These are phyloP conservation scores for Macrobrachium rosenbergii DNA, from an alignment of 1,140 invertebrate species.

Conservation along the genomic window DNA sequence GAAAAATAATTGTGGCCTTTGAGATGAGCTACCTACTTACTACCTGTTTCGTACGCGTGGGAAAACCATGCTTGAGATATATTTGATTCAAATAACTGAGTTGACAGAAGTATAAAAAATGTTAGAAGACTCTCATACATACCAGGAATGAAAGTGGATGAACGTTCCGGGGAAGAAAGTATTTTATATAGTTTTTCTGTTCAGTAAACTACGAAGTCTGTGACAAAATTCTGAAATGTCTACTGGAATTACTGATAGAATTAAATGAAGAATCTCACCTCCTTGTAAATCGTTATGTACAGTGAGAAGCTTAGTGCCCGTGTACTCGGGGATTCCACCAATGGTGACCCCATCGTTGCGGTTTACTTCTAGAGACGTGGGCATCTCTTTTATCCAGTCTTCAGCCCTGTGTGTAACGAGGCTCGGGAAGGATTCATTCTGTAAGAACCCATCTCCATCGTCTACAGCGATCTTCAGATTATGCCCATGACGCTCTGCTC, in stretches of 20 bases:
- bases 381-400: background rate
- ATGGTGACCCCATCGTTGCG: conserved; percentile 23
- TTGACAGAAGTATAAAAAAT: too few relatives aligned
- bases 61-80: too few relatives aligned
- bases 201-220: too few relatives aligned
- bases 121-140: too few relatives aligned
- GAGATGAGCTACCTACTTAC: too few relatives aligned
- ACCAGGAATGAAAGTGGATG: too few relatives aligned
- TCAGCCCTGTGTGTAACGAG: background rate
- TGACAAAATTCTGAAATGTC: background rate
- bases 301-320: background rate
- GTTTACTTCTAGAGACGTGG: conserved; percentile 6
- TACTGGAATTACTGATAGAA: background rate
- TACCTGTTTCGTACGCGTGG: too few relatives aligned
- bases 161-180: too few relatives aligned
- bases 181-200: too few relatives aligned
- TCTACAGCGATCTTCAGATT: conserved; percentile 38
- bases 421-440: conserved; percentile 28
- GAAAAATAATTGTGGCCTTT: too few relatives aligned
- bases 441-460: conserved; percentile 27
- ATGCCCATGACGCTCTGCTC: conserved; percentile 81
- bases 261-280: background rate
- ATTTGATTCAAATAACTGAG: too few relatives aligned
- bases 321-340: background rate
- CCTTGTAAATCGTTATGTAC: conserved; percentile 15